These are phyloP conservation scores for Andrena minutula DNA, from an alignment of 2,888 invertebrate genomes.

Conservation along the genomic window DNA sequence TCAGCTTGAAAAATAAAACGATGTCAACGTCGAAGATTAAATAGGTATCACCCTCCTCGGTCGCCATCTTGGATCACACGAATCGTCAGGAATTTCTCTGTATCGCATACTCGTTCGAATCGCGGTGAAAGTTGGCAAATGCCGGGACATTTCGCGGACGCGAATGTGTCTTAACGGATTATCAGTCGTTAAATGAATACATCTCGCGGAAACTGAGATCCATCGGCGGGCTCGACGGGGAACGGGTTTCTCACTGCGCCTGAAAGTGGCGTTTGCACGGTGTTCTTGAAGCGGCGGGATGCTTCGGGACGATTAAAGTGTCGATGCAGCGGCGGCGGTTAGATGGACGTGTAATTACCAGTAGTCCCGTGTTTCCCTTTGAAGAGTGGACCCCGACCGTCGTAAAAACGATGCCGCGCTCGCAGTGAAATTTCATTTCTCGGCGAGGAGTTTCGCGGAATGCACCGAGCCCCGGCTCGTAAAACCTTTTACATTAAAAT, in stretches of 20 bases:
- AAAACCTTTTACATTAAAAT: slow-evolving; percentile 17
- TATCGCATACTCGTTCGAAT: background rate
- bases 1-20: too few relatives aligned
- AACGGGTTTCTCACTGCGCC: slow-evolving; percentile 2
- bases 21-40: too few relatives aligned
- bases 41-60: too few relatives aligned
- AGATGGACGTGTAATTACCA: slow-evolving; percentile 10
- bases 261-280: background rate
- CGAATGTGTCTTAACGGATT: background rate
- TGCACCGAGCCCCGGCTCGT: slow-evolving; percentile 16
- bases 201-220: background rate
- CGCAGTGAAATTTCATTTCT: slow-evolving; percentile 36
- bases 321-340: slow-evolving; percentile 9
- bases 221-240: slow-evolving; percentile 12
- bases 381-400: background rate
- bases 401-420: slow-evolving; percentile 9
- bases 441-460: slow-evolving; percentile 14
- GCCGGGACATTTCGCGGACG: background rate
- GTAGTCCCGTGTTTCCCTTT: too few relatives aligned
- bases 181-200: background rate
- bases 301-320: slow-evolving; percentile 12
- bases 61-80: too few relatives aligned
- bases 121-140: background rate
- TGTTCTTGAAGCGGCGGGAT: background rate
- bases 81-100: too few relatives aligned